These are phyloP conservation scores for Regulus satrapa DNA, from an alignment of 2,113 vertebrate genomes.

Conservation along the genomic window DNA sequence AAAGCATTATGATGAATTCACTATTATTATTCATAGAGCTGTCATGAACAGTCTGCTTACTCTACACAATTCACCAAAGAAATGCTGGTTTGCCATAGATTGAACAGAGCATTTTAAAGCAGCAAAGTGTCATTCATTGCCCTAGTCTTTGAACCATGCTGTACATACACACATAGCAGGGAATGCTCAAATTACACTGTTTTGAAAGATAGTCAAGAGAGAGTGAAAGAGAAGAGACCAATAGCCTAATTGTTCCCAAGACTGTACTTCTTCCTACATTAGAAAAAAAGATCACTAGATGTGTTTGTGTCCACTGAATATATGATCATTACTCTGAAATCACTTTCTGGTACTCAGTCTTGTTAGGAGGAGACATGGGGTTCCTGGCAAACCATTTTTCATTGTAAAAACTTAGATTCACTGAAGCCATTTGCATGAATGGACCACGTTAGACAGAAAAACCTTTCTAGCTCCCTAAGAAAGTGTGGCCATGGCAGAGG, in stretches of 20 bases:
- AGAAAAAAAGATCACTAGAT: background rate
- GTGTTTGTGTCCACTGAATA: background rate
- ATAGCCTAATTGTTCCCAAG: background rate
- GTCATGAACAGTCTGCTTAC: conserved; percentile 31
- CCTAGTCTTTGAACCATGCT: background rate
- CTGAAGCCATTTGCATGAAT: background rate
- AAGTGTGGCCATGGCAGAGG: background rate
- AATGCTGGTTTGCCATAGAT: background rate
- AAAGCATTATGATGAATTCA: conserved; percentile 7
- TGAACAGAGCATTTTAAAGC: background rate
- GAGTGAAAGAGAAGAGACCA: background rate
- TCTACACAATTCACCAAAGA: background rate
- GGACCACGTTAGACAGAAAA: rapidly evolving
- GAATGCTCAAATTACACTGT: background rate
- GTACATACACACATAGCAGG: background rate
- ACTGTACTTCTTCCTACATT: background rate
- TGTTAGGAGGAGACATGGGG: background rate
- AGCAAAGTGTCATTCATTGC: background rate
- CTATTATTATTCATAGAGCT: conserved; percentile 42
- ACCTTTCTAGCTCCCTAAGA: background rate
- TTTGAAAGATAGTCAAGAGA: background rate
- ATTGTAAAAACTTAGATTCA: background rate
- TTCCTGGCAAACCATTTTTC: background rate
- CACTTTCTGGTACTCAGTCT: background rate
- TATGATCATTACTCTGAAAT: background rate